phyloP scores from a whole-genome alignment of 2,113 vertebrate species.

The Ophiodon elongatus region DNA sequence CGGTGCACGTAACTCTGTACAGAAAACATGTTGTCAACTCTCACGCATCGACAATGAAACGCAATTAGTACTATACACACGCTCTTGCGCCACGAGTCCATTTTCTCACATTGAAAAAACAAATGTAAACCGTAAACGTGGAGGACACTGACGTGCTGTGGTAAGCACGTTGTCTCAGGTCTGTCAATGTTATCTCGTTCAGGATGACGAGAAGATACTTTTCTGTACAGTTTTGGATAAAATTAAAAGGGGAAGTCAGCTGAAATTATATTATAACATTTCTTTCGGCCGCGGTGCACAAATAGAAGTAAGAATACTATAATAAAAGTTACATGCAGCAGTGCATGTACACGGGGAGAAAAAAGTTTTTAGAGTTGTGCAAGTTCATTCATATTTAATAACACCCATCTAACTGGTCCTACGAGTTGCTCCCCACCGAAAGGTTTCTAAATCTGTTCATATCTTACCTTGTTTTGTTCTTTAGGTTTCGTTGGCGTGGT shows the following conservation, averaged over 20 bases:
- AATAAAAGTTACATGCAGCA: background rate
- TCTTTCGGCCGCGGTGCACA: background rate
- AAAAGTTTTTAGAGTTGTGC: background rate
- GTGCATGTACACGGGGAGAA: background rate
- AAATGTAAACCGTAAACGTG: too few relatives aligned
- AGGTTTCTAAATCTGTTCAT: background rate
- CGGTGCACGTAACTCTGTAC: background rate
- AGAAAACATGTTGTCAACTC: background rate
- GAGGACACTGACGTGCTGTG: too few relatives aligned
- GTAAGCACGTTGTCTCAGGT: too few relatives aligned
- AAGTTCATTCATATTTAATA: background rate
- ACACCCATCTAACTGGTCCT: background rate
- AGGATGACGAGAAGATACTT: background rate
- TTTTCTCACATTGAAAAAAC: background rate
- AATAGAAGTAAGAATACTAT: too few relatives aligned
- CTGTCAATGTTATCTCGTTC: background rate
- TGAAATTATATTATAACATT: background rate
- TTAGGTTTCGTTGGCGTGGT: slow-evolving; percentile 95
- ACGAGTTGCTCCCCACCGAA: too few relatives aligned
- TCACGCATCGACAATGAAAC: background rate
- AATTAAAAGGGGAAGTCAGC: background rate
- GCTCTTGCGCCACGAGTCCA: background rate
- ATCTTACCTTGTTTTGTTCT: slow-evolving; percentile 87
- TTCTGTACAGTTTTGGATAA: background rate
- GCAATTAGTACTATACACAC: background rate